Evolutionary conservation across 2,797 vertebrate species (phyloP).

Genomic region (Gallinago nigripennis): DNA sequence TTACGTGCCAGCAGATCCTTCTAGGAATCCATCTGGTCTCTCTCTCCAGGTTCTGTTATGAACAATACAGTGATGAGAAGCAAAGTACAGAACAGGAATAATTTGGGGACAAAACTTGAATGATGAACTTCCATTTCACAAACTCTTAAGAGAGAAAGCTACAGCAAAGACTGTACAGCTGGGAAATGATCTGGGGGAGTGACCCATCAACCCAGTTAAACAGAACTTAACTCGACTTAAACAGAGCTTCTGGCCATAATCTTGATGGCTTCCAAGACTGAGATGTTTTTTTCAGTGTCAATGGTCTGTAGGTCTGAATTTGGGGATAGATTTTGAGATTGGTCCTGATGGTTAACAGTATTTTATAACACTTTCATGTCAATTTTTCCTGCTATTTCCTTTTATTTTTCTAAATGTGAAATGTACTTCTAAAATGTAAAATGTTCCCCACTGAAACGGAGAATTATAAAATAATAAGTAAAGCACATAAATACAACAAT

Average conservation of each 20-base stretch:
- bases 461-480: not conserved
- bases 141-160: not conserved
- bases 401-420: not conserved
- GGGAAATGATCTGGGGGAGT: not conserved
- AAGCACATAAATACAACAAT: not conserved
- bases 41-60: not conserved
- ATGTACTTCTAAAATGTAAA: not conserved
- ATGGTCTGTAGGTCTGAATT: not conserved
- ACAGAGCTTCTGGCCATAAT: not conserved
- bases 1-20: not conserved
- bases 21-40: not conserved
- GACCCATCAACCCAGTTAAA: not conserved
- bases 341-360: not conserved
- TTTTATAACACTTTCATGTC: not conserved
- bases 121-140: not conserved
- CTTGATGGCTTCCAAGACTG: not conserved
- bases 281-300: not conserved
- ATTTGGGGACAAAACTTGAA: not conserved
- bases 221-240: not conserved
- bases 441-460: not conserved
- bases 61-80: not conserved
- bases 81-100: not conserved
- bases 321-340: not conserved
- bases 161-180: rapidly evolving
- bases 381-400: not conserved